These are phyloP conservation scores for Agrotis segetum DNA, from an alignment of 2,888 invertebrate species.

Conservation along the genomic window DNA sequence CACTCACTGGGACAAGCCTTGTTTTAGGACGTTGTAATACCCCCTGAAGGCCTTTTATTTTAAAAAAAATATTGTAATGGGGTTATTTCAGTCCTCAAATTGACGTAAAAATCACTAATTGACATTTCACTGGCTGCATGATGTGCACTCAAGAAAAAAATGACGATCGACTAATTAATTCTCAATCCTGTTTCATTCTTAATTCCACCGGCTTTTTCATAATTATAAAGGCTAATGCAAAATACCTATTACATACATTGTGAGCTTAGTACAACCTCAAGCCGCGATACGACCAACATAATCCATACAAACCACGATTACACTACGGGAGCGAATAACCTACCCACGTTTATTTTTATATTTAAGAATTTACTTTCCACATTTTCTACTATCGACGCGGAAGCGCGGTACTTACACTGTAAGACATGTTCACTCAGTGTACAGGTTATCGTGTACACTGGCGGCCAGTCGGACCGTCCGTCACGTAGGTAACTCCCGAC, in stretches of 20 bases:
- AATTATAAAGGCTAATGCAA: conserved; percentile 17
- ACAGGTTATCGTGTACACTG: conserved; percentile 49
- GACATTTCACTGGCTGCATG: background rate
- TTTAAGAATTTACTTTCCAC: conserved; percentile 35
- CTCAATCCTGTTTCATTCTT: conserved; percentile 14
- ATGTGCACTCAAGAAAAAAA: background rate
- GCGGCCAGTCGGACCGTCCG: conserved; percentile 58
- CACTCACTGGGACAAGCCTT: too few species aligned
- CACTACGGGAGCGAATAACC: conserved; percentile 20
- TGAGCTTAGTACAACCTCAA: conserved; percentile 6
- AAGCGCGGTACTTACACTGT: conserved; percentile 45
- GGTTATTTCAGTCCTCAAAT: background rate
- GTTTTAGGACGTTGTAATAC: too few species aligned
- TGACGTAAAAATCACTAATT: background rate
- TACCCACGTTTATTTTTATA: conserved; percentile 2
- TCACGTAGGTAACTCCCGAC: conserved; percentile 80
- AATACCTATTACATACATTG: conserved; percentile 21
- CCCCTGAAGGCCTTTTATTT: too few species aligned
- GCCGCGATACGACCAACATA: conserved; percentile 16
- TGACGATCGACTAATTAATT: background rate
- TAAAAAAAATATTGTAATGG: too few species aligned
- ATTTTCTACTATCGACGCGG: conserved; percentile 45
- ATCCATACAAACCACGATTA: conserved; percentile 7
- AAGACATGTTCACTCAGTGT: conserved; percentile 41
- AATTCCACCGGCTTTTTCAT: background rate